Percentiles rank a stretch among this genome's conserved stretches.
These are phyloP conservation scores for Hormiphora californensis DNA, from an alignment of 37 sponge, comb jelly and placozoan species.

Conservation along the genomic window DNA sequence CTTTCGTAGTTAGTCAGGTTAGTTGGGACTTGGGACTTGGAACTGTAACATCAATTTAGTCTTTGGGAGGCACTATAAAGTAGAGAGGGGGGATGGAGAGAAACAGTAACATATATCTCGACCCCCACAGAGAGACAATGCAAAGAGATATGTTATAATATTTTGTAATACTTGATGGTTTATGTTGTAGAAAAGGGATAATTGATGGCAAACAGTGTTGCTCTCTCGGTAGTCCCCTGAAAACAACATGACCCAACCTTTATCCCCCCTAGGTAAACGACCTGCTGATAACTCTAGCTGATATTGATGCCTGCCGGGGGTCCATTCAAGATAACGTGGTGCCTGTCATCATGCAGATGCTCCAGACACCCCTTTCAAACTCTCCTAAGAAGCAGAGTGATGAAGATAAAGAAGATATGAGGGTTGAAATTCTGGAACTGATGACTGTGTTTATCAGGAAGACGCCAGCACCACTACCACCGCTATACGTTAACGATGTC, in stretches of 20 bases:
- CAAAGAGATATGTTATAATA: neutral
- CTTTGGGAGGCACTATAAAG: no score
- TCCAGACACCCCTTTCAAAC: neutral
- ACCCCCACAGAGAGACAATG: no score
- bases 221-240: neutral
- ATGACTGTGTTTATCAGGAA: conserved; percentile 28
- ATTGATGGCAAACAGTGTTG: no score
- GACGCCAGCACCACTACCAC: neutral
- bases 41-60: no score
- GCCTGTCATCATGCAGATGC: conserved; percentile 12
- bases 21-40: neutral
- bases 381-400: conserved; percentile 45
- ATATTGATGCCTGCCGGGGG: neutral
- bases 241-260: neutral
- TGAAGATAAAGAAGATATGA: conserved; percentile 27
- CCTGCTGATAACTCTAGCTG: conserved; percentile 26
- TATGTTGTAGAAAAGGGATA: no score
- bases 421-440: neutral
- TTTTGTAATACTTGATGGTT: no score
- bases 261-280: conserved; percentile 4
- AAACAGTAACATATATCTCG: no score
- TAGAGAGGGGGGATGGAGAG: no score
- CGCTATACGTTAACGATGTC: neutral
- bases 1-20: conserved; percentile 38
- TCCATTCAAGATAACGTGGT: neutral